Conservation (phyloP, 2,113 vertebrate species). For the Pipa parva region DNA sequence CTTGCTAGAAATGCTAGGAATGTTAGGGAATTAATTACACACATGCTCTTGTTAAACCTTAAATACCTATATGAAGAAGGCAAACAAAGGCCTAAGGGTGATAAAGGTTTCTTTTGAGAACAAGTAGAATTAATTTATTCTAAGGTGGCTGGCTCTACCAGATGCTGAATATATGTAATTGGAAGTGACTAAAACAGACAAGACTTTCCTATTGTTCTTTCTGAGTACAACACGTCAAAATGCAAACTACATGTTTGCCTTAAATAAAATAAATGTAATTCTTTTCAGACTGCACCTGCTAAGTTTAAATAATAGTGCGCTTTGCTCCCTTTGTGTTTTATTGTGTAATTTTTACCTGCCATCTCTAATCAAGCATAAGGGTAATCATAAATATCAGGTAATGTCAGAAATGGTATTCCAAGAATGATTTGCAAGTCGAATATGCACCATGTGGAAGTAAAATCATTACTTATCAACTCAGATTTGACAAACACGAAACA, state of each 20-base stretch:
- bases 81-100: no score
- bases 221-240: constrained; percentile 1
- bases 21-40: no score
- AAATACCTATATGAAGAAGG: no score
- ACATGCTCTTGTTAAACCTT: no score
- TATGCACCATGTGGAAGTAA: neutral
- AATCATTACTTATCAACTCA: constrained; percentile 15
- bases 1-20: no score
- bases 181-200: neutral
- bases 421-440: constrained; percentile 7
- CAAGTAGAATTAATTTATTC: no score
- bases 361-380: constrained; percentile 21
- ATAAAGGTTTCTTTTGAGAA: no score
- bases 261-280: constrained; percentile 21
- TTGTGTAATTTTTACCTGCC: constrained; percentile 33
- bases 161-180: neutral
- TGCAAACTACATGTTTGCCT: constrained; percentile 21
- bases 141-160: no score
- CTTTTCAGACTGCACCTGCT: constrained; percentile 15
- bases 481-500: constrained; percentile 3
- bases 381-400: constrained; percentile 30
- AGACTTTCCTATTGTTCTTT: neutral
- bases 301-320: neutral
- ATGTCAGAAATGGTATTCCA: constrained; percentile 13
- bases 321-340: neutral